These are phyloP conservation scores for Amorpha juglandis DNA, from an alignment of 2,888 invertebrate genomes.

Conservation along the genomic window DNA sequence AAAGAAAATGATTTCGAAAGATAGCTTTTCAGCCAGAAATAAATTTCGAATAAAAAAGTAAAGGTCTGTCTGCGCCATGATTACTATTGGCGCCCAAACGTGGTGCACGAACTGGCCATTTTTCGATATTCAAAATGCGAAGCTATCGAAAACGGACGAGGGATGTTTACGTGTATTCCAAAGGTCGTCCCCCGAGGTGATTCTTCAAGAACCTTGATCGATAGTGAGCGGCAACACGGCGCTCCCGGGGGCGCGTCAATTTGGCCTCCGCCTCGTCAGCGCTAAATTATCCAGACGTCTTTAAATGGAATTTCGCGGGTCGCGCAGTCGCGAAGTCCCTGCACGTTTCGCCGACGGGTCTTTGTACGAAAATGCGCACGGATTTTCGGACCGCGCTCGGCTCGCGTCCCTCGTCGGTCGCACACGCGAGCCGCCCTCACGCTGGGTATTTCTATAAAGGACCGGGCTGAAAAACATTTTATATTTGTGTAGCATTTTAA, in stretches of 20 bases:
- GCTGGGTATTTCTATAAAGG: constrained; percentile 47
- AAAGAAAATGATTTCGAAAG: background rate
- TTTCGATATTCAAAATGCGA: constrained; percentile 54
- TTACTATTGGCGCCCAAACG: constrained; percentile 39
- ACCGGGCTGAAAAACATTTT: constrained; percentile 14
- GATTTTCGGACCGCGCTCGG: constrained; percentile 57
- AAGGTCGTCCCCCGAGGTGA: constrained; percentile 58
- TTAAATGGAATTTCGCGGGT: constrained; percentile 82
- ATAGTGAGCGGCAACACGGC: constrained; percentile 67
- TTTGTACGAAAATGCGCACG: constrained; percentile 44
- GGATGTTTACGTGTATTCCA: constrained; percentile 69
- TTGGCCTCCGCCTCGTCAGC: constrained; percentile 80
- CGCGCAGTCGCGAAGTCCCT: constrained; percentile 66
- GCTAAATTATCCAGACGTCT: constrained; percentile 83
- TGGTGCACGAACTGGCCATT: constrained; percentile 50
- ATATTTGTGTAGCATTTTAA: constrained; percentile 21
- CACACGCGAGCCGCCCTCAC: constrained; percentile 69
- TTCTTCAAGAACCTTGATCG: constrained; percentile 68
- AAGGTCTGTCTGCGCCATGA: too few species aligned
- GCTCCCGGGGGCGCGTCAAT: constrained; percentile 77
- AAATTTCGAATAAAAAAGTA: background rate
- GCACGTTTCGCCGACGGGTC: constrained; percentile 55
- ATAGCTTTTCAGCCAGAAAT: background rate
- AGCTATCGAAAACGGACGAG: constrained; percentile 56
- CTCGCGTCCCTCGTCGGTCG: constrained; percentile 59